These are phyloP conservation scores for Bostrychus sinensis DNA, from an alignment of 2,113 vertebrate species.

Conservation along the genomic window DNA sequence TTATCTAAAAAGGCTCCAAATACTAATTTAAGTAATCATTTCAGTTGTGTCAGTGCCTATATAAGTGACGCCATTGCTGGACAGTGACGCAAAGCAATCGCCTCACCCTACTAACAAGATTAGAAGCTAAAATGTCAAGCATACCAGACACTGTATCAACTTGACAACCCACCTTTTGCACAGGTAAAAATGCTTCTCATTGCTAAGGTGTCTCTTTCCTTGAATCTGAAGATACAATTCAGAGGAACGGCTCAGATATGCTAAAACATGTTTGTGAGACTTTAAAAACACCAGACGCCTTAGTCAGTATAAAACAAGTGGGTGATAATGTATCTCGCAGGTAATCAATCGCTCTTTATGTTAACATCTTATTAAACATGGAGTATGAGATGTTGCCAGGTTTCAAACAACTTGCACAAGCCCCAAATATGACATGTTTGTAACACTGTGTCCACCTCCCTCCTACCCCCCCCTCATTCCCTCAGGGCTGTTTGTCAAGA, in stretches of 20 bases:
- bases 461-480: constrained; percentile 12
- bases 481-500: constrained; percentile 49
- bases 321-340: background rate
- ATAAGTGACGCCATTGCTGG: constrained; percentile 13
- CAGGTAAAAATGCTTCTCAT: constrained; percentile 12
- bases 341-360: constrained; percentile 25
- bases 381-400: constrained; percentile 38
- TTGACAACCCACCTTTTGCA: constrained; percentile 7
- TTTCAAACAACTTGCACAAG: background rate
- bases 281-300: constrained; percentile 19
- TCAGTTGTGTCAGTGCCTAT: background rate
- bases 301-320: constrained; percentile 3
- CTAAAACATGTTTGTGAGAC: constrained; percentile 13
- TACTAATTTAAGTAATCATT: background rate
- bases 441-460: constrained; percentile 16
- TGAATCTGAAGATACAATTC: background rate
- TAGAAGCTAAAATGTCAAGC: constrained; percentile 23
- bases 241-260: background rate
- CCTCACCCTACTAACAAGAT: constrained; percentile 29
- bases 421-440: constrained; percentile 1
- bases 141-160: constrained; percentile 29
- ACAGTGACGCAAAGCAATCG: background rate
- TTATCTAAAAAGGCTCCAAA: background rate
- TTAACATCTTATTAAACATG: constrained; percentile 32
- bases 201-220: constrained; percentile 9